Evolutionary conservation across 2,113 vertebrate genomes (phyloP).

Genomic region (Alaudala cheleensis): DNA sequence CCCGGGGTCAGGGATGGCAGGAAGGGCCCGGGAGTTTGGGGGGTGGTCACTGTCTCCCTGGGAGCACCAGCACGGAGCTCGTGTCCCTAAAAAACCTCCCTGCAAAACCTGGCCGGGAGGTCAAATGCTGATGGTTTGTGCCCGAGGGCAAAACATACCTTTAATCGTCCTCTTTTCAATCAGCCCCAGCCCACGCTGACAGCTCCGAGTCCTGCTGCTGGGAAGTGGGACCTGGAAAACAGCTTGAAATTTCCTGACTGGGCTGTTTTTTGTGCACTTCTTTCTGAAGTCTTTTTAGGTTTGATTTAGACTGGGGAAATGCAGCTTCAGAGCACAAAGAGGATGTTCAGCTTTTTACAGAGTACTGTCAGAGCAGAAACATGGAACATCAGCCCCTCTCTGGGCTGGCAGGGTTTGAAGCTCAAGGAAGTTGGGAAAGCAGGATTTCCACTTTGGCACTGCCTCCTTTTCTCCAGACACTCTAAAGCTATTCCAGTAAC

Average conservation of each 20-base stretch:
- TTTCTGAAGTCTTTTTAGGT: background rate
- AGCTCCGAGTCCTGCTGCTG: rapidly evolving
- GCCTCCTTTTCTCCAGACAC: background rate
- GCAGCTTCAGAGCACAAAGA: background rate
- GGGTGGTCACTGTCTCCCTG: background rate
- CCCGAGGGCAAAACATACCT: no score
- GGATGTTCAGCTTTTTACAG: background rate
- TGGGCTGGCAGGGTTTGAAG: background rate
- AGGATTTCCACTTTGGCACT: background rate
- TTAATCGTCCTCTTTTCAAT: no score
- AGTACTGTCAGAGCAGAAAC: rapidly evolving
- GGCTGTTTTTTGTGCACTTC: background rate
- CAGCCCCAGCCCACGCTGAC: rapidly evolving
- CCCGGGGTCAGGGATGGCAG: background rate
- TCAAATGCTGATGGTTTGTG: rapidly evolving
- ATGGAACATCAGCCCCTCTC: rapidly evolving
- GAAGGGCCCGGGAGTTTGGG: rapidly evolving
- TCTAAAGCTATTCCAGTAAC: background rate
- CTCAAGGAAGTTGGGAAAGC: background rate
- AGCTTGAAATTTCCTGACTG: background rate
- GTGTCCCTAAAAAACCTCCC: no score
- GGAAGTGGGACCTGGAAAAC: background rate
- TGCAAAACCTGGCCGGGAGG: background rate
- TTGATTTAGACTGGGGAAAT: background rate
- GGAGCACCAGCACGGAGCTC: background rate